Base-by-base conservation (phyloP, 2,113 vertebrate species). In the Cottus gobio region DNA sequence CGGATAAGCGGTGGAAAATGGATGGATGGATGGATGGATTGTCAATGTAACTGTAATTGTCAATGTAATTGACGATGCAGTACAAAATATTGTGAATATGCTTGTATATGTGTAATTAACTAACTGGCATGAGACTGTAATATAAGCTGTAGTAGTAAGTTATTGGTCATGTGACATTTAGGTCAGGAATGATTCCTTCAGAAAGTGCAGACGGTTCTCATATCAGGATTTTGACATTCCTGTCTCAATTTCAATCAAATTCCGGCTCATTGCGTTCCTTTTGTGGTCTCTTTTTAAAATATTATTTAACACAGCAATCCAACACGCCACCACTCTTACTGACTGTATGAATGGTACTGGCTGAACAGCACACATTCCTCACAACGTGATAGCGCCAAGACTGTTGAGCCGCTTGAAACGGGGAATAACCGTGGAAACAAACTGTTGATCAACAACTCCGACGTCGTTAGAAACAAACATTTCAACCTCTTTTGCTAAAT, bases 381-480 rank as follows among this genome's bases (percentile, higher is more conserved):
- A 79, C 66, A 3, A 1, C 86, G 77, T 74, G 79, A 93, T 62
- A 87, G 90, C 28, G 44, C 91, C 95, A 92, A 92, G 85, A 88
- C 90, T 89, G 42, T 73, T 88, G 90, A 89, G 82, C 88, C 87
- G 83, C 70, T 89, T 90, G 81, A 79, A 73, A 48, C 2, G 10
- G 44, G 60, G 15, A 75, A 50, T 24, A 61, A 37, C 48, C 56
- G 61, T 75, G 79, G 87, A 91, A 91, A 92, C 88, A 85, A 91
- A 86, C 88, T 93, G 93, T 56, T 56, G 94, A 94, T 93, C 93
- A 90, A 90, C 91, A 92, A 75, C 60, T 75, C 72, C 52, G 39
- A 64, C 65, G 26, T 44, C 50, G 37, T 93, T 75, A 88, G 92
- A 93, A 93, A 92, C 94, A 94, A 93, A 93, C 89, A 93, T 85